Evolutionary conservation across 2,888 invertebrate genomes (phyloP).

Genomic region (Eupithecia subumbrata): DNA sequence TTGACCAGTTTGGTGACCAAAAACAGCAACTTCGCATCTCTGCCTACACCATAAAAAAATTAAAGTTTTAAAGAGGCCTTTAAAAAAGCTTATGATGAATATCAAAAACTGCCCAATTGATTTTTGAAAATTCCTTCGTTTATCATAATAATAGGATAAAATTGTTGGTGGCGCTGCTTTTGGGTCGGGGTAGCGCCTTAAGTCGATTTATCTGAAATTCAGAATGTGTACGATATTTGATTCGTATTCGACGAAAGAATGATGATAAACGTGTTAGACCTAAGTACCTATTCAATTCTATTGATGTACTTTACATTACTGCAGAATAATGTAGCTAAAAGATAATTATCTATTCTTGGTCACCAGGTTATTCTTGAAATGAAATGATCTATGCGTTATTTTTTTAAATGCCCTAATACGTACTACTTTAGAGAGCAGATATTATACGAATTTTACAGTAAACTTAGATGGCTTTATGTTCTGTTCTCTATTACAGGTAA

Average conservation of each 20-base stretch:
- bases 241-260: not conserved
- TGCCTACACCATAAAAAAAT: too few species aligned
- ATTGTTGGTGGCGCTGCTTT: too few species aligned
- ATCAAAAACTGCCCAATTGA: too few species aligned
- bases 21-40: too few species aligned
- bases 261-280: not conserved
- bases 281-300: not conserved
- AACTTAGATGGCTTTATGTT: not conserved
- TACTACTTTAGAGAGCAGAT: not conserved
- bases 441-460: not conserved
- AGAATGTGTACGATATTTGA: not conserved
- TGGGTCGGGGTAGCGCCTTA: too few species aligned
- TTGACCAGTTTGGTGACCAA: too few species aligned
- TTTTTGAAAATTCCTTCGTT: too few species aligned
- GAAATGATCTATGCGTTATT: too few species aligned
- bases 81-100: too few species aligned
- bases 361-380: not conserved
- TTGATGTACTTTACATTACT: not conserved
- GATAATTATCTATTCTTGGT: not conserved
- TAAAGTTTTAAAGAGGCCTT: too few species aligned
- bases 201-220: not conserved
- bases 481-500: constrained; percentile 30
- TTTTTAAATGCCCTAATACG: too few species aligned
- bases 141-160: too few species aligned
- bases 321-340: not conserved